Percentiles rank a stretch among this genome's conserved stretches.
These are phyloP conservation scores for Rallus limicola DNA, from an alignment of 2,113 vertebrate species.

Conservation along the genomic window DNA sequence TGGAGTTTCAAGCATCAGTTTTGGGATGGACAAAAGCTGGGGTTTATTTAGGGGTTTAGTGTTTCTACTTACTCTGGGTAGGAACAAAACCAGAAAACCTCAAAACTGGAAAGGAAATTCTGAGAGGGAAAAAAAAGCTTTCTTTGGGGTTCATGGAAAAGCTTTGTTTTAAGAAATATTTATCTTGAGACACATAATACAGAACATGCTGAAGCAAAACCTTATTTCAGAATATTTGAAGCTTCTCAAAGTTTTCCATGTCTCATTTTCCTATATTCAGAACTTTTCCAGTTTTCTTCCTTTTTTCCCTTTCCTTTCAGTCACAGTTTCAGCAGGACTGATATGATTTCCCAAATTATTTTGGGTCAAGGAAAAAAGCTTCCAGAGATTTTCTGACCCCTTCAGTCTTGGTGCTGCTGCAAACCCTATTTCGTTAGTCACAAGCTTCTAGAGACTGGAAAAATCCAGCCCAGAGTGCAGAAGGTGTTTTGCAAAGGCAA, in stretches of 20 bases:
- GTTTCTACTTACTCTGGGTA: not conserved
- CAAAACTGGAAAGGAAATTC: not conserved
- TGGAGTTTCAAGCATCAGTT: not conserved
- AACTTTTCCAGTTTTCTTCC: not conserved
- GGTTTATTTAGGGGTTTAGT: not conserved
- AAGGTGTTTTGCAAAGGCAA: not conserved
- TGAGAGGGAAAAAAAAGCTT: not conserved
- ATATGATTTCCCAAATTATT: not conserved
- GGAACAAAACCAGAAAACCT: not conserved
- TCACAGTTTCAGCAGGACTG: not conserved
- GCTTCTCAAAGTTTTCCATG: not conserved
- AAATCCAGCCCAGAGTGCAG: not conserved
- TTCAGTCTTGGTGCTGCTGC: not conserved
- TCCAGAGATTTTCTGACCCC: not conserved
- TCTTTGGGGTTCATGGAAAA: not conserved
- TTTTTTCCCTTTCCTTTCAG: not conserved
- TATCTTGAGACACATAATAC: not conserved
- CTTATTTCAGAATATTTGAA: not conserved
- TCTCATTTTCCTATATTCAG: not conserved
- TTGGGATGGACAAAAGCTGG: not conserved
- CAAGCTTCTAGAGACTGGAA: not conserved
- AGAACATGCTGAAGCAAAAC: not conserved
- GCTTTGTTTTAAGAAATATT: not conserved
- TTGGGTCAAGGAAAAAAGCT: not conserved
- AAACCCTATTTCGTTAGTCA: not conserved